Conservation (phyloP, 2,888 invertebrate species). For the Tachina fera region DNA sequence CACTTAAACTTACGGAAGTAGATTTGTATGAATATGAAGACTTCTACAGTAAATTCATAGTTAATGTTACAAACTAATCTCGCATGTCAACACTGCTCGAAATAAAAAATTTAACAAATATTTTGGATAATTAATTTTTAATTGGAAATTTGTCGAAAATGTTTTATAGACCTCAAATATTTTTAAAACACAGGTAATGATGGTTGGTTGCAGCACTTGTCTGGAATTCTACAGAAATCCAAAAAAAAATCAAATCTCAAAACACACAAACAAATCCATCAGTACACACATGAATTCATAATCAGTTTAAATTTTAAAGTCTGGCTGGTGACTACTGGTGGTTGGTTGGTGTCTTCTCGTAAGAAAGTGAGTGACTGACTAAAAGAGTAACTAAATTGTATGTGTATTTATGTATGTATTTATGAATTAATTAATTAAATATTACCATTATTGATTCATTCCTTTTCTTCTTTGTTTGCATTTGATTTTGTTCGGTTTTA, state of each 20-base stretch:
- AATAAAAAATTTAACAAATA: background rate
- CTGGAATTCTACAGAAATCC: constrained; percentile 61
- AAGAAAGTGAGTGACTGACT: constrained; percentile 29
- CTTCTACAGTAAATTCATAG: too few relatives aligned
- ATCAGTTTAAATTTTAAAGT: constrained; percentile 55
- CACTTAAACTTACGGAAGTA: too few relatives aligned
- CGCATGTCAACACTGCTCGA: too few relatives aligned
- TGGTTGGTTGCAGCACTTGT: constrained; percentile 61
- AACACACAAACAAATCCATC: constrained; percentile 23
- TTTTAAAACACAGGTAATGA: background rate
- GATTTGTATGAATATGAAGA: too few relatives aligned
- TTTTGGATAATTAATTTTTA: constrained; percentile 2
- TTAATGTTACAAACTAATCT: too few relatives aligned
- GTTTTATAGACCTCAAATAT: background rate
- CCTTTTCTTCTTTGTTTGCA: constrained; percentile 33
- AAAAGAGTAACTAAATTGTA: constrained; percentile 19
- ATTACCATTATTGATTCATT: constrained; percentile 57
- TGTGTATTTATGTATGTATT: constrained; percentile 52
- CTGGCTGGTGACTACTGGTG: constrained; percentile 23
- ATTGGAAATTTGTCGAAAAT: constrained; percentile 19
- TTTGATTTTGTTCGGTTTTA: constrained; percentile 26
- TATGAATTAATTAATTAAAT: constrained; percentile 68
- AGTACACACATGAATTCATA: constrained; percentile 59
- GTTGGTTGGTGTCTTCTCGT: constrained; percentile 42
- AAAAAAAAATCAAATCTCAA: constrained; percentile 24